Conservation (phyloP, 2,797 vertebrate species). For the Bufotes viridis region DNA sequence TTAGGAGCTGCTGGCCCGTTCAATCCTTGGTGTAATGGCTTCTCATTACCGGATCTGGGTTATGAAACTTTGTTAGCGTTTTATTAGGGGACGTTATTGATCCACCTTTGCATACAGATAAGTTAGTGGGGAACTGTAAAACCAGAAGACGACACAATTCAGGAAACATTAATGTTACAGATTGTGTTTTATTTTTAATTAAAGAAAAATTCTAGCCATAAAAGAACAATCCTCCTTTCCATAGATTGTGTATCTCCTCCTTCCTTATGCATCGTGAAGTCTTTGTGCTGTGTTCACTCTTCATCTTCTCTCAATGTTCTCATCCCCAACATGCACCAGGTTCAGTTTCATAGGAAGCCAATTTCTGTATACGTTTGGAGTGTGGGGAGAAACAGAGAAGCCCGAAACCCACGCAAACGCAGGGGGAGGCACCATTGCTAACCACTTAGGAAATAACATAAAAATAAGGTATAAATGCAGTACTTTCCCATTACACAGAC, state of each 20-base stretch:
- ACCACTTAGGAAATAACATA: too few species aligned
- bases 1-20: slow-evolving; percentile 13
- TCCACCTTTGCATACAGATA: not conserved
- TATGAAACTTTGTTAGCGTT: slow-evolving; percentile 22
- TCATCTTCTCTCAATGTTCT: too few species aligned
- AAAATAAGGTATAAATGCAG: too few species aligned
- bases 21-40: slow-evolving; percentile 17
- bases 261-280: not conserved
- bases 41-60: slow-evolving; percentile 29
- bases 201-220: not conserved
- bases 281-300: not conserved
- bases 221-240: not conserved
- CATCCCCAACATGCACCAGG: too few species aligned
- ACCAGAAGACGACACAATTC: not conserved
- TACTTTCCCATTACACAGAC: too few species aligned
- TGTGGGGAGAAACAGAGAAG: too few species aligned
- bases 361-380: too few species aligned
- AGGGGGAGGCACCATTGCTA: too few species aligned
- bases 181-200: not conserved
- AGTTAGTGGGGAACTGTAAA: not conserved
- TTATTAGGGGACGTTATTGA: slow-evolving; percentile 26
- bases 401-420: too few species aligned
- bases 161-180: not conserved
- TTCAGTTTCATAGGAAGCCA: too few species aligned
- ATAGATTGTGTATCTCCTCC: not conserved